These are phyloP conservation scores for Epizoanthus illoricatus DNA, from an alignment of 92 coral and sea anemone genomes.

Conservation along the genomic window DNA sequence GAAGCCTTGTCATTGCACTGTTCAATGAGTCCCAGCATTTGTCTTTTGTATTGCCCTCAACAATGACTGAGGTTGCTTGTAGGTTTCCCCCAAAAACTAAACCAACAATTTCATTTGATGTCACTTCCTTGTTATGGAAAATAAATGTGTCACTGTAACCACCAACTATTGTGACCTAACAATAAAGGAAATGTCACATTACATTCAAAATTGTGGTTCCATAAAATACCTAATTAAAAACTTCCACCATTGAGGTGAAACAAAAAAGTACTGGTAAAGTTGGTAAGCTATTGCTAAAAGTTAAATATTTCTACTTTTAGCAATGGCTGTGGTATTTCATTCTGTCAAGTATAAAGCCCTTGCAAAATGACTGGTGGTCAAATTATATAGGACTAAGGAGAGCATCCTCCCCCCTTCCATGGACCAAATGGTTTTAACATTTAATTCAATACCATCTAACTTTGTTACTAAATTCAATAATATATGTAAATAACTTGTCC, in stretches of 20 bases:
- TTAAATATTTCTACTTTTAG: no score
- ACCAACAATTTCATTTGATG: constrained; percentile 76
- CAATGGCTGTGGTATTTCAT: no score
- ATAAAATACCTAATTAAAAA: not conserved
- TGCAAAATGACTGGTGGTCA: no score
- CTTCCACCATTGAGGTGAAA: not conserved
- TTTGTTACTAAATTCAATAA: no score
- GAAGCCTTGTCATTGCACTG: constrained; percentile 56
- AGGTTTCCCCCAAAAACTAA: constrained; percentile 75
- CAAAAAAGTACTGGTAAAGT: no score
- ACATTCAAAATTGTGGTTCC: no score
- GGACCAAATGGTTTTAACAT: no score
- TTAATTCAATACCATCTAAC: no score
- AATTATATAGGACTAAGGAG: no score
- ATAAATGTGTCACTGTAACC: constrained; percentile 68
- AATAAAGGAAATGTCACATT: constrained; percentile 1
- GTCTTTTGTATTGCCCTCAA: constrained; percentile 40
- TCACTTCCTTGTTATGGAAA: constrained; percentile 67
- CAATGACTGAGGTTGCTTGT: constrained; percentile 54
- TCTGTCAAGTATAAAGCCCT: no score
- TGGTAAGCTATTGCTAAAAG: not conserved
- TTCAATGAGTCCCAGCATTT: constrained; percentile 48
- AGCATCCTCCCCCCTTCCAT: no score
- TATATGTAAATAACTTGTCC: no score
- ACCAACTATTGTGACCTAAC: constrained; percentile 74